Percentiles rank a stretch among this genome's conserved stretches.
phyloP scores from a whole-genome alignment of 2,113 vertebrate species.

The Malurus elegans region DNA sequence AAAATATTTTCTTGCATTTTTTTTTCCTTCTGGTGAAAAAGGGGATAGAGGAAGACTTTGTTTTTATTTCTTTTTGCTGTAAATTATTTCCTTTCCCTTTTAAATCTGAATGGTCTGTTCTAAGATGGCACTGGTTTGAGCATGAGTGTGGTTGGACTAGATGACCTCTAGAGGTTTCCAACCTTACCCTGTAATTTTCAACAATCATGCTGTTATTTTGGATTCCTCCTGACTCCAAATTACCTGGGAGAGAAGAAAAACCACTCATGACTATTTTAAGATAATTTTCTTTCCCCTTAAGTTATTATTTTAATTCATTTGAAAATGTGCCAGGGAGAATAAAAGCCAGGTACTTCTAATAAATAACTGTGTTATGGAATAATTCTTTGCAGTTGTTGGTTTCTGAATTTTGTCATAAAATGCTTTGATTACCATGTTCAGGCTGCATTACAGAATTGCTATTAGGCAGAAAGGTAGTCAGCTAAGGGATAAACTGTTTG shows the following conservation, averaged over 20 bases:
- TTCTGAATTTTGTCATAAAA: neutral
- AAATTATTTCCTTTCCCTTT: neutral
- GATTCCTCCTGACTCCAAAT: neutral
- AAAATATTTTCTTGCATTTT: neutral
- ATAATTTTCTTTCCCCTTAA: neutral
- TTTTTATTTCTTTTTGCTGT: neutral
- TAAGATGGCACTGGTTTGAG: neutral
- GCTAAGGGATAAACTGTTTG: neutral
- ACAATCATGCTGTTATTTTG: neutral
- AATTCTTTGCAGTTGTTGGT: neutral
- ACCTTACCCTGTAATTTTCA: constrained; percentile 1
- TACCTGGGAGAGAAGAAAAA: neutral
- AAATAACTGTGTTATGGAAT: neutral
- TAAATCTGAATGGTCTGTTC: neutral
- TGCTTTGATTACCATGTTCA: neutral
- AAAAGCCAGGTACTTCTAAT: neutral
- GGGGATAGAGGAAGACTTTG: neutral
- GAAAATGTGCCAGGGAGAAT: neutral
- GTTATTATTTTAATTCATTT: constrained; percentile 4
- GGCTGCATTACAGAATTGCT: neutral
- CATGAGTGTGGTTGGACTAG: neutral
- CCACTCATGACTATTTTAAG: neutral
- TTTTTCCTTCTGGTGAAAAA: neutral
- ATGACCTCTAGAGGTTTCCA: neutral
- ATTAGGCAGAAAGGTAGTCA: neutral